Base-by-base conservation (phyloP, 2,888 invertebrate species). In the Archips xylosteana region DNA sequence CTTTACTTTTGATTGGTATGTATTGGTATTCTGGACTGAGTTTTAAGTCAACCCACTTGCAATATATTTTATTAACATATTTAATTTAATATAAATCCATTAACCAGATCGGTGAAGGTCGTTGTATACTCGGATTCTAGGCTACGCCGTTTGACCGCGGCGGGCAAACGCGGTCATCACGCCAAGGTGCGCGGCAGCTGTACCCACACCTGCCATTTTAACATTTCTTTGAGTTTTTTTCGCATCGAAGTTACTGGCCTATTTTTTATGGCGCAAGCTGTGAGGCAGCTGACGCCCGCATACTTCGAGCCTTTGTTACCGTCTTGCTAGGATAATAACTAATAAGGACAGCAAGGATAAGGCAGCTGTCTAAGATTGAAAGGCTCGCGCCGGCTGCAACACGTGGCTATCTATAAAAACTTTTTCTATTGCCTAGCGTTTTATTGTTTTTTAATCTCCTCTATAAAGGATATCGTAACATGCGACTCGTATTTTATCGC, bases 181-280 rank as follows among this genome's bases (percentile, higher is more conserved):
- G 86, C 90, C 89, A 92, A 93, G 93, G 93, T 93, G 94, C 91
- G 83, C 88, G 80, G 91, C 94, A 94, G 94, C 93, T 94, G 94
- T 89, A 91, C 77, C 78, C 82, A 85, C 94, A 93, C 92, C 94
- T 93, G 94, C 88, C 90, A 89, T 92, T 93, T 32, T 90, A 91
- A 87, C 88, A 89, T 92, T 93, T 92, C 91, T 92, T 88, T 87
- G 84, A 85, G 85, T 88, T 91, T 92, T 92, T 92, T 92, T 92
- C 86, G 91, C 89, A 89, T 89, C 87, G 88, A 86, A 88, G 92
- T 92, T 93, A 92, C 92, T 94, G 92, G 94, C 93, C 94, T 94
- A 94, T 94, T 94, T 94, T 94, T 94, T 93, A 92, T 88, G 89
- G 89, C 88, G 91, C 94, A 94, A 94, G 94, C 92, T 93, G 94